Conservation (phyloP, 2,888 invertebrate species). For the Phasia obesa region DNA sequence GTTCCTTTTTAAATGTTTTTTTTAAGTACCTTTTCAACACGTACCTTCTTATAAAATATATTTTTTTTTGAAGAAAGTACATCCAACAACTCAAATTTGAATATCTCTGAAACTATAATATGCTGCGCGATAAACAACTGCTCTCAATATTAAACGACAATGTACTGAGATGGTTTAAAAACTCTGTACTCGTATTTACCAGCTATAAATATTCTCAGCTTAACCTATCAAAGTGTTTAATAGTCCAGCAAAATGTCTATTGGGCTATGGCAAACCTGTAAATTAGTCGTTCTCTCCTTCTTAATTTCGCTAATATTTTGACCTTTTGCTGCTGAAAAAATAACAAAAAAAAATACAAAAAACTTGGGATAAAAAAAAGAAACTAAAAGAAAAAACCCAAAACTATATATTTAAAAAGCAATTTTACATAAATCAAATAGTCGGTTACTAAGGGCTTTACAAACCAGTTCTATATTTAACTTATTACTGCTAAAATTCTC, state of each 20-base stretch:
- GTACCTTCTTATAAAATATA: too few species aligned
- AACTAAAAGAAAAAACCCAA: conserved; percentile 3
- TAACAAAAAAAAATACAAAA: conserved; percentile 10
- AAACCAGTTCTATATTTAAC: conserved; percentile 61
- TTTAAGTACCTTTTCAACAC: too few species aligned
- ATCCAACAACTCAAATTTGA: too few species aligned
- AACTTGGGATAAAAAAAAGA: conserved; percentile 1
- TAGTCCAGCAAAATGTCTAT: not conserved
- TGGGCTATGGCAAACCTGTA: conserved; percentile 1
- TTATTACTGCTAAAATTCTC: conserved; percentile 9
- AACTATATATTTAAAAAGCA: conserved; percentile 59
- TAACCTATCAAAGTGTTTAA: too few species aligned
- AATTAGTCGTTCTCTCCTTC: conserved; percentile 6
- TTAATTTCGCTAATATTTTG: conserved; percentile 55
- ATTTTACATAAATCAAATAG: conserved; percentile 61
- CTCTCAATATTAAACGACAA: too few species aligned
- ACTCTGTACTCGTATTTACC: too few species aligned
- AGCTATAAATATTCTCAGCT: too few species aligned
- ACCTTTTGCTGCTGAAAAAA: conserved; percentile 33
- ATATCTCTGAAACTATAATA: too few species aligned
- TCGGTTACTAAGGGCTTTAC: conserved; percentile 50
- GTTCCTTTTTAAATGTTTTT: too few species aligned
- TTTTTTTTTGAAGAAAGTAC: too few species aligned
- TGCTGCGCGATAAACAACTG: too few species aligned
- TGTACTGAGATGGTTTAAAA: too few species aligned